Percentiles rank a stretch among this genome's conserved stretches.
These are phyloP conservation scores for Cyclina sinensis DNA, from an alignment of 1,140 invertebrate species.

Conservation along the genomic window DNA sequence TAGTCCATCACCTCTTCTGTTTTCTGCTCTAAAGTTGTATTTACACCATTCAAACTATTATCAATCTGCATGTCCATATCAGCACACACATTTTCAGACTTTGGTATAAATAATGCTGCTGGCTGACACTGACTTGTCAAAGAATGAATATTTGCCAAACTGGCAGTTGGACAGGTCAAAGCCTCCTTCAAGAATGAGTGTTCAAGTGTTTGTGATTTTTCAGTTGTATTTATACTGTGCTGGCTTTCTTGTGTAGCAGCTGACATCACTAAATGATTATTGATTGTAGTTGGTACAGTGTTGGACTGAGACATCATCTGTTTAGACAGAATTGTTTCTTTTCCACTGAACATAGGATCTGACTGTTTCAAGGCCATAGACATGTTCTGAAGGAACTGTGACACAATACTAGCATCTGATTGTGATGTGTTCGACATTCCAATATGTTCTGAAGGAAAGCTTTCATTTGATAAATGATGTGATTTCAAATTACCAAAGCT, in stretches of 20 bases:
- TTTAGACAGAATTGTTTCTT: neutral
- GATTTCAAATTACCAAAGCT: neutral
- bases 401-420: constrained; percentile 44
- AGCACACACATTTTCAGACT: neutral
- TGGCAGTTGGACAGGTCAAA: constrained; percentile 44
- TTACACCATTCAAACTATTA: neutral
- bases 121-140: neutral
- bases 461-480: constrained; percentile 21
- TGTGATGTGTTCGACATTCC: neutral
- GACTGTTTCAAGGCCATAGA: constrained; percentile 52
- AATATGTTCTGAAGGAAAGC: constrained; percentile 9
- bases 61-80: constrained; percentile 20
- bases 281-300: constrained; percentile 22
- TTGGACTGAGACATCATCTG: neutral
- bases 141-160: constrained; percentile 17
- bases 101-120: neutral
- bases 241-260: neutral
- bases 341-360: constrained; percentile 41
- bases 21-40: neutral
- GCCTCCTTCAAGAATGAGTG: constrained; percentile 59
- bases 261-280: constrained; percentile 28
- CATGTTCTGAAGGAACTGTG: constrained; percentile 62
- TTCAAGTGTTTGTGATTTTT: neutral
- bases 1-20: neutral
- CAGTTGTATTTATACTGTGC: too few species aligned